These are phyloP conservation scores for Siphamia tubifer DNA, from an alignment of 2,113 vertebrate species.

Conservation along the genomic window DNA sequence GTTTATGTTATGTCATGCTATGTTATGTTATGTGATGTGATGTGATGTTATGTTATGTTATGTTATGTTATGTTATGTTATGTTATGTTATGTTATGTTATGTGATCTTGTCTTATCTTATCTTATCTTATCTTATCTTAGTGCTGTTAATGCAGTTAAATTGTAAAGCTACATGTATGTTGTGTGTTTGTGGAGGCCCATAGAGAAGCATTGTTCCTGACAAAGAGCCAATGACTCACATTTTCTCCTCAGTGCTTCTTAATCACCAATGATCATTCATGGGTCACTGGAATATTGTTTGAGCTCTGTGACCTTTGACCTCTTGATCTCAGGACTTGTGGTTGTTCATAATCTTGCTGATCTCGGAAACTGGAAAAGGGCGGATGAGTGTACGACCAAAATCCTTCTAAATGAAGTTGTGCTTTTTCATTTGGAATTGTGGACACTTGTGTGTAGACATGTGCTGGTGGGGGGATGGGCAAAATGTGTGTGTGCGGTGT, in stretches of 20 bases:
- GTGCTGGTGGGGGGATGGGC: too few relatives aligned
- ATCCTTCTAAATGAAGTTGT: background rate
- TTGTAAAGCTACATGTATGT: background rate
- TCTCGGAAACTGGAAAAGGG: conserved; percentile 11
- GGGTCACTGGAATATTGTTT: conserved; percentile 58
- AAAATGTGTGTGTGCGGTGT: too few relatives aligned
- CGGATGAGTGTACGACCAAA: background rate
- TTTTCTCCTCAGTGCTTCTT: conserved; percentile 30
- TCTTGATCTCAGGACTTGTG: conserved; percentile 23
- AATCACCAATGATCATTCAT: conserved; percentile 45
- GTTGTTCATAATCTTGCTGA: conserved; percentile 33
- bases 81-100: too few relatives aligned
- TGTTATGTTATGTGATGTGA: too few relatives aligned
- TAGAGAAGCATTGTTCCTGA: background rate
- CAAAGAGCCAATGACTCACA: conserved; percentile 18
- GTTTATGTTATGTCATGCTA: too few relatives aligned
- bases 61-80: too few relatives aligned
- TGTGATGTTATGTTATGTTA: too few relatives aligned
- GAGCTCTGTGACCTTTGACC: conserved; percentile 65
- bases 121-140: too few relatives aligned
- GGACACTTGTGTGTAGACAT: background rate
- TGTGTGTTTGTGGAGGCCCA: conserved; percentile 4
- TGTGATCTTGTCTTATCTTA: too few relatives aligned
- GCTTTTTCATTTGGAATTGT: background rate
- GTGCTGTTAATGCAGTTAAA: too few relatives aligned